A percentile compares a stretch with the other conserved stretches of the same genome.
These are phyloP conservation scores for Schizopygopsis malacanthus DNA, from an alignment of 2,797 vertebrate genomes.

Conservation along the genomic window DNA sequence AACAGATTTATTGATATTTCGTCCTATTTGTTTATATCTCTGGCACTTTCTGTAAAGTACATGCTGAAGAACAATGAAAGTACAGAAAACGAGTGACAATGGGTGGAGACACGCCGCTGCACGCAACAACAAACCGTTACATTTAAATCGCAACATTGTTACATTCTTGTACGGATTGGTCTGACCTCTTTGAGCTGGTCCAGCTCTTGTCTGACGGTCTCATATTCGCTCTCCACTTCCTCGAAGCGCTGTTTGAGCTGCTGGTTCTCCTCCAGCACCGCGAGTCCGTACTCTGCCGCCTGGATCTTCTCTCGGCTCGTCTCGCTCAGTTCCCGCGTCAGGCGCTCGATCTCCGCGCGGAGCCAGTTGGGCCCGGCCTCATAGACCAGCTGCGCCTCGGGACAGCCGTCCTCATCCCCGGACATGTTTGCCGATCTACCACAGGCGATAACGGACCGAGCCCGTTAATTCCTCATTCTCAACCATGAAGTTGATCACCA, in stretches of 20 bases:
- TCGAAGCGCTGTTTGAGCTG: constrained; percentile 92
- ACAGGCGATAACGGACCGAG: constrained; percentile 71
- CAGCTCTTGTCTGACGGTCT: constrained; percentile 88
- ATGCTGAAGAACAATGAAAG: not conserved
- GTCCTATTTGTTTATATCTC: not conserved
- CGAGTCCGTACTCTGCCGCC: constrained; percentile 96
- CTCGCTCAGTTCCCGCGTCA: constrained; percentile 90
- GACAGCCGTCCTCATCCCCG: constrained; percentile 85
- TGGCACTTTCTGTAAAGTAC: not conserved
- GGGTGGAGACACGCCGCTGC: constrained; percentile 7
- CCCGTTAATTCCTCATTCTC: constrained; percentile 65
- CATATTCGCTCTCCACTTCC: constrained; percentile 92
- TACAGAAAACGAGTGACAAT: not conserved
- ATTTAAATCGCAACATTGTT: not conserved
- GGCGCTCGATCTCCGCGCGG: constrained; percentile 85
- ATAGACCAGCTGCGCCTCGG: constrained; percentile 86
- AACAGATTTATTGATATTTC: not conserved
- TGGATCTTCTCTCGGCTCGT: constrained; percentile 97
- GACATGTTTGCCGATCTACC: constrained; percentile 78
- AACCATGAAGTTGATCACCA: constrained; percentile 27
- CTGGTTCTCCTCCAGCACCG: constrained; percentile 97
- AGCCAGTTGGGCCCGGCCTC: constrained; percentile 89
- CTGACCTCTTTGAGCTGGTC: constrained; percentile 95
- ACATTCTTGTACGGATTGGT: not conserved
- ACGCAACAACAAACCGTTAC: not conserved